A percentile compares a stretch with the other conserved stretches of the same genome.
phyloP scores from a whole-genome alignment of 2,797 vertebrate genomes.

The Sphenopsis melanotis region DNA sequence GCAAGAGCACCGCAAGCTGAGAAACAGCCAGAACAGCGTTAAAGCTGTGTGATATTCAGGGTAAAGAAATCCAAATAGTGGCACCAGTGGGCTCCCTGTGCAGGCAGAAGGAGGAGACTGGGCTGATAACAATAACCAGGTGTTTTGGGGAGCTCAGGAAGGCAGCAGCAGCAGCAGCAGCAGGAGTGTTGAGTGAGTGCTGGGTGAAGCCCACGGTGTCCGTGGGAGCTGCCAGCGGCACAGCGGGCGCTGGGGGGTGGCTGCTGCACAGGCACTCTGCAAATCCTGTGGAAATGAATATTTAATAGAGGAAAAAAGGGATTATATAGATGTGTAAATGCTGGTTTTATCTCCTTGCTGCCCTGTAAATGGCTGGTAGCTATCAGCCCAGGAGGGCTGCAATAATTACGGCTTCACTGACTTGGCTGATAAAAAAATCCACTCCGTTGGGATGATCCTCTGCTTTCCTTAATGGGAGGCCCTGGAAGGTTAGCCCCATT shows the following conservation, averaged over 20 bases:
- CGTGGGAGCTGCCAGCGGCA: not conserved
- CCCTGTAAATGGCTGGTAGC: not conserved
- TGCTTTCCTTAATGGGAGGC: not conserved
- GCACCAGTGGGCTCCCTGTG: not conserved
- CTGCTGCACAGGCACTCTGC: not conserved
- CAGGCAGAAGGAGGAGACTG: not conserved
- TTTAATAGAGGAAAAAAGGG: conserved; percentile 13
- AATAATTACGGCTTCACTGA: not conserved
- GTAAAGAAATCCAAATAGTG: not conserved
- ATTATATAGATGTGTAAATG: not conserved
- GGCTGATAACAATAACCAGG: not conserved
- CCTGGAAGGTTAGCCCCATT: not conserved
- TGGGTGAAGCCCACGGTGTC: accelerated
- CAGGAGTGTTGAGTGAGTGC: not conserved
- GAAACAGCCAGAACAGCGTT: not conserved
- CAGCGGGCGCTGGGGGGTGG: accelerated
- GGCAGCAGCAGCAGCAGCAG: not conserved
- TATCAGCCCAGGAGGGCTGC: conserved; percentile 1
- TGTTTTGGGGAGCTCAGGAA: not conserved
- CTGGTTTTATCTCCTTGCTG: conserved; percentile 17
- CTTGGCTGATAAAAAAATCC: not conserved
- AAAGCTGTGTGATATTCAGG: not conserved
- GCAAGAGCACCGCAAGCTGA: not conserved
- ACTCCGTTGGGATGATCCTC: not conserved
- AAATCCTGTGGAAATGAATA: conserved; percentile 16